Conservation (phyloP, 2,113 vertebrate genomes). For the Pterophyllum scalare region DNA sequence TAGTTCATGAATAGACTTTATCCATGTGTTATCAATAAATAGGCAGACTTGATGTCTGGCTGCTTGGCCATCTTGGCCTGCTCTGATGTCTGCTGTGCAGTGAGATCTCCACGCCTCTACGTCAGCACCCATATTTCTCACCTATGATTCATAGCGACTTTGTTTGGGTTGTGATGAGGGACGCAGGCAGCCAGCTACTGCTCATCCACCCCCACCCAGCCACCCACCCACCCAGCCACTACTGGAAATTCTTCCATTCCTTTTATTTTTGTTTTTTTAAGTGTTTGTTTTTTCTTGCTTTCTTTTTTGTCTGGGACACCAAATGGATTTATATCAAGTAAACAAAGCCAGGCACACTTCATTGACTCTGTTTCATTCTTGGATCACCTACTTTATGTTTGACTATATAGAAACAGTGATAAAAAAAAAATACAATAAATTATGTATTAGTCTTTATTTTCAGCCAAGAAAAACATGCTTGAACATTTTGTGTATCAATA, state of each 20-base stretch:
- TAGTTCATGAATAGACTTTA: constrained; percentile 45
- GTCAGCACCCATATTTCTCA: constrained; percentile 69
- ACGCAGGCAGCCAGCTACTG: constrained; percentile 25
- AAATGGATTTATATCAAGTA: not conserved
- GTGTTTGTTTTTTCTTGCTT: not conserved
- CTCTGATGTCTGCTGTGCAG: constrained; percentile 46
- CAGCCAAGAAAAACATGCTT: not conserved
- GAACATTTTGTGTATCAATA: not conserved
- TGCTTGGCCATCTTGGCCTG: constrained; percentile 35
- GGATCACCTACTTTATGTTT: not conserved
- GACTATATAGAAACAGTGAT: not conserved
- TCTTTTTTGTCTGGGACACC: not conserved
- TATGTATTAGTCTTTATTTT: not conserved
- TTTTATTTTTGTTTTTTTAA: not conserved
- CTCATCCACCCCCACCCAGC: not conserved
- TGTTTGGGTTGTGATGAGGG: constrained; percentile 62
- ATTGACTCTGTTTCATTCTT: not conserved
- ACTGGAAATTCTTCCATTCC: constrained; percentile 10
- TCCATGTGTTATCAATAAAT: constrained; percentile 68
- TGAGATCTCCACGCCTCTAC: constrained; percentile 55
- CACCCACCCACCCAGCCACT: not conserved
- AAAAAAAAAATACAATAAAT: not conserved
- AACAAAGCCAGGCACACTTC: not conserved
- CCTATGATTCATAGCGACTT: constrained; percentile 66
- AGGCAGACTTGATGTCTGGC: constrained; percentile 55